Conservation (phyloP, 1,140 invertebrate genomes). For the Gryon sp. region DNA sequence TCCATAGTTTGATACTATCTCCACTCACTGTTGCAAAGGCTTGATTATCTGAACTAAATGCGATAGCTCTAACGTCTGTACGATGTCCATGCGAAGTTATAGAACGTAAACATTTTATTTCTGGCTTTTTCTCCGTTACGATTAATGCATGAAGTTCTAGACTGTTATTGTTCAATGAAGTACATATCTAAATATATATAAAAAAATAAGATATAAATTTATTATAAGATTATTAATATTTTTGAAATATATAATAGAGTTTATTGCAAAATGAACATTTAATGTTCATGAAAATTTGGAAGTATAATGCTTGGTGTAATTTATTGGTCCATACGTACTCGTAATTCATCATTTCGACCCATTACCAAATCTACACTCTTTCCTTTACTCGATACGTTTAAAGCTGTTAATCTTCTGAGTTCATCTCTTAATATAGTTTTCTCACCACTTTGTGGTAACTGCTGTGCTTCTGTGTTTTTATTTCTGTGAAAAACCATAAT, state of each 20-base stretch:
- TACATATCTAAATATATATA: conserved; percentile 70
- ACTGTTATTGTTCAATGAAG: conserved; percentile 84
- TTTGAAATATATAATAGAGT: conserved; percentile 27
- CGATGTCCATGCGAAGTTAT: conserved; percentile 88
- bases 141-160: conserved; percentile 84
- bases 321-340: conserved; percentile 81
- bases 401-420: conserved; percentile 84
- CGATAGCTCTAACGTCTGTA: conserved; percentile 90
- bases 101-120: conserved; percentile 78
- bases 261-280: no score
- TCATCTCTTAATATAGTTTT: conserved; percentile 84
- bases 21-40: conserved; percentile 91
- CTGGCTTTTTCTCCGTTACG: conserved; percentile 78
- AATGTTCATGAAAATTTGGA: no score
- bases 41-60: conserved; percentile 94
- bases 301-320: no score
- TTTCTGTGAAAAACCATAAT: conserved; percentile 63
- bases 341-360: conserved; percentile 84
- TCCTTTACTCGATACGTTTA: conserved; percentile 85
- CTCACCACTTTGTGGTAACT: conserved; percentile 37
- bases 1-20: conserved; percentile 96
- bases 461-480: conserved; percentile 65
- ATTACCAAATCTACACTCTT: conserved; percentile 85
- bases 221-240: conserved; percentile 7
- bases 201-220: background rate